Evolutionary conservation across 1,140 invertebrate species (phyloP), one percentile per base, ranked within the genome.

Genomic region (Sinella curviseta): DNA sequence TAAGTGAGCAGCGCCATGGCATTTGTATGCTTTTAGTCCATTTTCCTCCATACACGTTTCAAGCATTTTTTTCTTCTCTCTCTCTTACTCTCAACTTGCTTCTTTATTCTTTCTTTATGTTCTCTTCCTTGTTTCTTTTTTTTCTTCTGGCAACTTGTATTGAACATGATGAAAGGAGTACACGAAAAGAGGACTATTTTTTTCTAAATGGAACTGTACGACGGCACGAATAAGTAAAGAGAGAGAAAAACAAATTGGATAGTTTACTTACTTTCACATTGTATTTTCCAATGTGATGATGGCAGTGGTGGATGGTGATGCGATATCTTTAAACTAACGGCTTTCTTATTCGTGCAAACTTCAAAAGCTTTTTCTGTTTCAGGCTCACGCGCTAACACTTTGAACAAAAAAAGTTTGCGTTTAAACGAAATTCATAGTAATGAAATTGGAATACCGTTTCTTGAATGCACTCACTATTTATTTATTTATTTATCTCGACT

Each of bases 21-120:
- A n/a, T n/a, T n/a, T n/a, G n/a, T n/a, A n/a, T 48, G 39, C 20
- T 48, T 48, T 48, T 48, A 2, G 31, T 31, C 4, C 65, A 33
- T 70, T 70, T 30, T 70, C 65, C 65, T 60, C 57, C 24, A 14
- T 60, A 3, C 57, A 60, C 3, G 57, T 60, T 60, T 60, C 57
- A 3, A 48, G 20, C 57, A 60, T n/a, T 60, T 60, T 60, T 60
- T 60, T 26, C 57, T 26, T 60, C 24, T 17, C 24, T 14, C 39
- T 48, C 39, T 48, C 20, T 20, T 20, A 48, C 20, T 48, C 20
- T 48, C 39, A n/a, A n/a, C 20, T 20, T 8, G 39, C 24, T 65
- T 8, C 57, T 17, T 65, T 65, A 12, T 14, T 65, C 14, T 65
- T 4, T 65, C 24, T 16, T 65, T 26, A 48, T 48, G 39, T 16